These are phyloP conservation scores for Agrilus biguttatus DNA, from an alignment of 2,888 invertebrate genomes.

Conservation along the genomic window DNA sequence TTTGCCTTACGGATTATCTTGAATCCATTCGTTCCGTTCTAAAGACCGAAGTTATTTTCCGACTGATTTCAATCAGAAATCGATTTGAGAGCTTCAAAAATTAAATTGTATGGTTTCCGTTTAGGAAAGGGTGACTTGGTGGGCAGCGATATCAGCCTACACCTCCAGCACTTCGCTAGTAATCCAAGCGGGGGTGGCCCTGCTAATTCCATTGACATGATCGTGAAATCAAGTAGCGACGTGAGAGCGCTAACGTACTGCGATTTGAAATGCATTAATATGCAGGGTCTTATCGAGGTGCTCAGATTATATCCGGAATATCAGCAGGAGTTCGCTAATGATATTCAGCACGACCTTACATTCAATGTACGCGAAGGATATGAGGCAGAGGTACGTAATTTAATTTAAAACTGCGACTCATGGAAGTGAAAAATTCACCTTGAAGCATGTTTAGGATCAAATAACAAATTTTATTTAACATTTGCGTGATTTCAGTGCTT, in stretches of 20 bases:
- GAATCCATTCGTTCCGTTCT: too few species aligned
- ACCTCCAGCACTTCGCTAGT: conserved; percentile 51
- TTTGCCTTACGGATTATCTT: too few species aligned
- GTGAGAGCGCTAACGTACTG: conserved; percentile 90
- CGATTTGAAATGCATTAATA: conserved; percentile 87
- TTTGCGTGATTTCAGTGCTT: too few species aligned
- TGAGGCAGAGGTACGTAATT: conserved; percentile 56
- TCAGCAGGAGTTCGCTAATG: conserved; percentile 85
- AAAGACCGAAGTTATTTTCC: too few species aligned
- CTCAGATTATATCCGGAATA: conserved; percentile 86
- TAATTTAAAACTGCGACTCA: not conserved
- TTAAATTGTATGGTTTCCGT: conserved; percentile 7
- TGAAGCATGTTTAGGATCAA: too few species aligned
- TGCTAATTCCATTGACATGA: conserved; percentile 52
- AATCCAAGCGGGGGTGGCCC: conserved; percentile 38
- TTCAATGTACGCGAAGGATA: conserved; percentile 89
- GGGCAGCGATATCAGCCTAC: conserved; percentile 79
- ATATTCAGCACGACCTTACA: conserved; percentile 89
- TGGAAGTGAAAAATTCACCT: too few species aligned
- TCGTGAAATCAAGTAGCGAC: conserved; percentile 88
- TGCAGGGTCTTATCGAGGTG: conserved; percentile 80
- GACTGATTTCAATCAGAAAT: too few species aligned
- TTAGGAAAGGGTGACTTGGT: conserved; percentile 91
- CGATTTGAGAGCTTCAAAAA: not conserved
- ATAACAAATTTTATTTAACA: too few species aligned